These are phyloP conservation scores for Drosophila putrida DNA, from an alignment of 2,888 invertebrate species.

Conservation along the genomic window DNA sequence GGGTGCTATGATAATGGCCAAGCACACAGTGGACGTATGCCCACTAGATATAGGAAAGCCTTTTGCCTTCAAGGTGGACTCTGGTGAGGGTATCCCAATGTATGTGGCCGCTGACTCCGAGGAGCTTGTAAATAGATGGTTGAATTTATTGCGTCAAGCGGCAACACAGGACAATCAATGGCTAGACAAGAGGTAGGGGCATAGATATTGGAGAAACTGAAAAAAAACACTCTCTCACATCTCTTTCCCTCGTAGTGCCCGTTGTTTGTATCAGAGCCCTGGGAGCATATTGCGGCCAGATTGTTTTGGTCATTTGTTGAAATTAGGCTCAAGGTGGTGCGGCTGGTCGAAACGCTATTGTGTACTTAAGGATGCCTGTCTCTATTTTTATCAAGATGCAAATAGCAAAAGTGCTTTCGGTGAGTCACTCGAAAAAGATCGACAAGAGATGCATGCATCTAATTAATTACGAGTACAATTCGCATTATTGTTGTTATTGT, in stretches of 20 bases:
- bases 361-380: constrained; percentile 96
- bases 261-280: constrained; percentile 93
- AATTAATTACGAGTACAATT: constrained; percentile 56
- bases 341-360: constrained; percentile 97
- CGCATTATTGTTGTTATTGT: constrained; percentile 10
- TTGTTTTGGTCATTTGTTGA: constrained; percentile 96
- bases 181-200: constrained; percentile 87
- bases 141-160: constrained; percentile 91
- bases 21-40: constrained; percentile 90
- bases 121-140: constrained; percentile 91
- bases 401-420: constrained; percentile 95
- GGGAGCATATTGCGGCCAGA: constrained; percentile 93
- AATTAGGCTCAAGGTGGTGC: constrained; percentile 93
- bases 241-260: constrained; percentile 86
- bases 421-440: constrained; percentile 64
- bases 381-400: constrained; percentile 96
- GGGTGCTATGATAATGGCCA: constrained; percentile 94
- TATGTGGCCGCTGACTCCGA: constrained; percentile 93
- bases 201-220: constrained; percentile 34
- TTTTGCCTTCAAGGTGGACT: constrained; percentile 90
- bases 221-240: neutral
- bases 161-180: constrained; percentile 90
- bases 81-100: constrained; percentile 90
- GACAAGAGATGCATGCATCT: constrained; percentile 36
- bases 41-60: constrained; percentile 86